Base-by-base conservation (phyloP, 2,888 invertebrate genomes). In the Psylliodes chrysocephalus region DNA sequence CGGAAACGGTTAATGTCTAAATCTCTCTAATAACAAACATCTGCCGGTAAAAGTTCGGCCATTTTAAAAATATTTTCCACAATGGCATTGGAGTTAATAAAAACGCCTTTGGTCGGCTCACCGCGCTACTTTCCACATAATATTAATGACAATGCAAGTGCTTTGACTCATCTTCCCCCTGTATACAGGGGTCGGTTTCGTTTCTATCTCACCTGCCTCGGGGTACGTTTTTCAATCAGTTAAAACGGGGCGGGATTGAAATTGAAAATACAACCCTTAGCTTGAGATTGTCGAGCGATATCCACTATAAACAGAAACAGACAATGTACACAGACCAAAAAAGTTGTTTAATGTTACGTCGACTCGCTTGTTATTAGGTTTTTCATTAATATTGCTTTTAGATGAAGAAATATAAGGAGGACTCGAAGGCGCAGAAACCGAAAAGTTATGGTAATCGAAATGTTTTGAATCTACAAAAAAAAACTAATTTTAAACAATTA, bases 201-300 rank as follows among this genome's bases (percentile, higher is more conserved):
- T 40, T 51, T 42, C 69, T 71, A 71, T 75, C 76, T 75, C 76
- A 77, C 77, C 77, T 77, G 77, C 73, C 73, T 60, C 56, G 53
- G 75, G 77, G 70, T 67, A 71, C 73, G 72, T 74, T 76, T 77
- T 77, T 77, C 77, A 77, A 77, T 77, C 75, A 74, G 66, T 69
- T 69, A 67, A 69, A 69, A 67, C 54, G 64, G 68, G 71, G 69
- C 66, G 69, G 66, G 65, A 56, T 30, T 18, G 8, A 18, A 18
- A 42, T 59, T 33, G 52, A 63, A 47, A 54, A 25, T 59, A 18
- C 64, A 44, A 67, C 60, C 67, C 64, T 53, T 14, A 53, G 55
- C 44, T 56, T 46, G 57, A 62, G 51, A 64, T 57, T 62, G 63
- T 62, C 61, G 46, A 59, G 67, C 60, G 64, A 69, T 66, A 60